Conservation (phyloP, 2,888 invertebrate species). For the Cataglyphis cursor region DNA sequence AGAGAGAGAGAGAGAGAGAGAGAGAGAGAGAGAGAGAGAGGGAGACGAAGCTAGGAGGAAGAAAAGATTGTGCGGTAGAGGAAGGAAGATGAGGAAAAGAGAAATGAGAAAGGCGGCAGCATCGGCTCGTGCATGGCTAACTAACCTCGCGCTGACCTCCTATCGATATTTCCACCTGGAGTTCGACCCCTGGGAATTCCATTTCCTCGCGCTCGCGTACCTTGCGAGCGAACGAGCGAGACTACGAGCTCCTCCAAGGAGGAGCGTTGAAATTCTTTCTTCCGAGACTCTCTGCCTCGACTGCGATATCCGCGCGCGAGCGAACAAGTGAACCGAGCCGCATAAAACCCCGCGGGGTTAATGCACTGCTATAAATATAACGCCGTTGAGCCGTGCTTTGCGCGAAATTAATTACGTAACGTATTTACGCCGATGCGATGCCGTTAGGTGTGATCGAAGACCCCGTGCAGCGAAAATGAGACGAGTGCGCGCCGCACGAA, state of each 20-base stretch:
- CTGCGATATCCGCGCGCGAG: conserved; percentile 13
- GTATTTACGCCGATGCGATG: conserved; percentile 75
- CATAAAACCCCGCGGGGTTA: conserved; percentile 74
- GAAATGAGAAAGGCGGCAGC: conserved; percentile 56
- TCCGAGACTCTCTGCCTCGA: conserved; percentile 32
- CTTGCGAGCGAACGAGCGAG: conserved; percentile 31
- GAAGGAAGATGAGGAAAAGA: conserved; percentile 47
- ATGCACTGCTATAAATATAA: conserved; percentile 77
- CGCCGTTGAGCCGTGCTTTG: conserved; percentile 66
- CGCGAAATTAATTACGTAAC: conserved; percentile 77
- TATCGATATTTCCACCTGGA: conserved; percentile 76
- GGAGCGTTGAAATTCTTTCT: conserved; percentile 52
- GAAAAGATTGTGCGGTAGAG: conserved; percentile 26
- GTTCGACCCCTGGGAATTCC: conserved; percentile 75
- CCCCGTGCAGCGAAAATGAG: conserved; percentile 75
- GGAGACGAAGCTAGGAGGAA: background rate
- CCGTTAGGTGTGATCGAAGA: conserved; percentile 77
- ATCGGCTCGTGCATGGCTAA: conserved; percentile 70
- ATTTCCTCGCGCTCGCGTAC: conserved; percentile 46
- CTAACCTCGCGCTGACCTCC: conserved; percentile 76
- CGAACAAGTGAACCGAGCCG: conserved; percentile 38
- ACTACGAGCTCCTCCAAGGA: conserved; percentile 45
- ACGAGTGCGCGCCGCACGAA: conserved; percentile 63
- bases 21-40: no score
- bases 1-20: no score